Conservation (phyloP, 2,888 invertebrate species). For the Drosophila meridionalis region DNA sequence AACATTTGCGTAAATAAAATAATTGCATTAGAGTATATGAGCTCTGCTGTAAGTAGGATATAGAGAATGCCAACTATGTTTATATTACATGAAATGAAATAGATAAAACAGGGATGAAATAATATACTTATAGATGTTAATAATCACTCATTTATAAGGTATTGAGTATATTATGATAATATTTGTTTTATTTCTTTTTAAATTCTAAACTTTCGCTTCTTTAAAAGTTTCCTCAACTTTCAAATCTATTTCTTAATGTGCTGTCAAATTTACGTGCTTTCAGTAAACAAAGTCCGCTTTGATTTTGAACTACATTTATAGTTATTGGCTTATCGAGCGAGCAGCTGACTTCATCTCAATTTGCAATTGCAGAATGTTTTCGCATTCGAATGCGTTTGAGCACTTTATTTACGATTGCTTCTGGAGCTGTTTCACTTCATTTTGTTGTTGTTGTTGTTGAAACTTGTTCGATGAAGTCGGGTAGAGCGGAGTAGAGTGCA, state of each 20-base stretch:
- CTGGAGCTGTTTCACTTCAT: neutral
- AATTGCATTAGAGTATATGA: no score
- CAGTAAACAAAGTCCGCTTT: neutral
- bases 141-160: no score
- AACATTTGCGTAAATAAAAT: no score
- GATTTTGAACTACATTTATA: conserved; percentile 2
- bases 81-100: no score
- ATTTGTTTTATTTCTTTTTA: no score
- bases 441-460: conserved; percentile 1
- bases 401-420: conserved; percentile 22
- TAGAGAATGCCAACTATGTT: neutral
- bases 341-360: conserved; percentile 16
- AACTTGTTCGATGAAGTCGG: conserved; percentile 10
- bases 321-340: conserved; percentile 12
- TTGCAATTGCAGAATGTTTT: conserved; percentile 16
- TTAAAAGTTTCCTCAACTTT: no score
- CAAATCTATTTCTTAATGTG: neutral
- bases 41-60: no score
- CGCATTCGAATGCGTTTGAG: conserved; percentile 2
- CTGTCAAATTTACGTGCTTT: neutral
- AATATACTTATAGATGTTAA: no score
- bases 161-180: no score
- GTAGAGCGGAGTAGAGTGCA: conserved; percentile 1
- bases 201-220: no score
- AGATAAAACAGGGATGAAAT: no score